Percentiles rank a stretch among this genome's conserved stretches.
These are phyloP conservation scores for Drosophila asahinai DNA, from an alignment of 1,140 invertebrate species.

Conservation along the genomic window DNA sequence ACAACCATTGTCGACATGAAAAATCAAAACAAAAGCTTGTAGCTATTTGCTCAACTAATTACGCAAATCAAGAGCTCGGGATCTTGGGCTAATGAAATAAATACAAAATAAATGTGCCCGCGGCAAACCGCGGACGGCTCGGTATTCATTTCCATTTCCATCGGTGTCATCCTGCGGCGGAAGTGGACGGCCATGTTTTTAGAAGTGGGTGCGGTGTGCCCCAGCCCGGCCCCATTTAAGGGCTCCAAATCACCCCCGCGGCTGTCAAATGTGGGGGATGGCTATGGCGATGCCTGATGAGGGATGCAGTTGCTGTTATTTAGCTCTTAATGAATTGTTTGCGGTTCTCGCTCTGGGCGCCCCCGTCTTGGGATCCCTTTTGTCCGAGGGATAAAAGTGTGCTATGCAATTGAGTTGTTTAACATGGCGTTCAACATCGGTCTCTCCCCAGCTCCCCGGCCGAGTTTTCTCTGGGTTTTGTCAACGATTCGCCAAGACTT, in stretches of 20 bases:
- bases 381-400: constrained; percentile 55
- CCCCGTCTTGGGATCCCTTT: constrained; percentile 48
- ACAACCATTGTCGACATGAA: constrained; percentile 27
- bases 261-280: constrained; percentile 56
- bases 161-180: constrained; percentile 80
- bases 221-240: constrained; percentile 17
- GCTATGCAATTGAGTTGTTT: constrained; percentile 75
- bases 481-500: constrained; percentile 12
- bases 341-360: constrained; percentile 35
- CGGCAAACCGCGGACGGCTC: constrained; percentile 47
- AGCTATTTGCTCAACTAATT: constrained; percentile 82
- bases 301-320: constrained; percentile 70
- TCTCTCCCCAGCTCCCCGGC: constrained; percentile 15
- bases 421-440: constrained; percentile 76
- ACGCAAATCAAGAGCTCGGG: constrained; percentile 70
- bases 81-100: constrained; percentile 68
- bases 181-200: constrained; percentile 78
- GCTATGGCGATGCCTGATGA: constrained; percentile 20
- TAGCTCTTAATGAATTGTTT: constrained; percentile 79
- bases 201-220: constrained; percentile 49
- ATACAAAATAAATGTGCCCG: constrained; percentile 71
- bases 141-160: constrained; percentile 58
- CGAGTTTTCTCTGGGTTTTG: constrained; percentile 14
- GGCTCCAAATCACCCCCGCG: constrained; percentile 11
- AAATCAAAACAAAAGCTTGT: constrained; percentile 76